phyloP scores from a whole-genome alignment of 2,113 vertebrate genomes.

The Stigmatopora nigra region DNA sequence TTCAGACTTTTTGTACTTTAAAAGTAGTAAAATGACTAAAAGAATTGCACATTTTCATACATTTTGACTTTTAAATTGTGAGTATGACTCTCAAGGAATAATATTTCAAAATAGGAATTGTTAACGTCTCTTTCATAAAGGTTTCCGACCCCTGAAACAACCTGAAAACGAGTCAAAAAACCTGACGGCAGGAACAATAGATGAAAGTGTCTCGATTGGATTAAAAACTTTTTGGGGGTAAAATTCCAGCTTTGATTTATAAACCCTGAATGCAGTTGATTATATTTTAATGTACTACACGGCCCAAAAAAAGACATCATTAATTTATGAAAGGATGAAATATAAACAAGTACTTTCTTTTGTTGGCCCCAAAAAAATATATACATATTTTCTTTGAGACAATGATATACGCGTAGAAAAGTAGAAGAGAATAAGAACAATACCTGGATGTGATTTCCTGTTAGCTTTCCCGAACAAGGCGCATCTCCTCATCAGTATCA shows the following conservation, averaged over 20 bases:
- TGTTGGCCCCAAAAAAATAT: neutral
- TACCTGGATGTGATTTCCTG: constrained; percentile 22
- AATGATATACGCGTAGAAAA: constrained; percentile 19
- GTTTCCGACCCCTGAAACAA: no score
- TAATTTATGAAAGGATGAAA: constrained; percentile 1
- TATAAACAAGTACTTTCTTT: neutral
- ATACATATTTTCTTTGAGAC: constrained; percentile 16
- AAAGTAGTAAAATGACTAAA: no score
- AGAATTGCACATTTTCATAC: no score
- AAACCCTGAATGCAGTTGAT: neutral
- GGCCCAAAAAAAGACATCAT: neutral
- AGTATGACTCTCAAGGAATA: no score
- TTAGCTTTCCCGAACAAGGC: constrained; percentile 36
- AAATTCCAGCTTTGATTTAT: neutral
- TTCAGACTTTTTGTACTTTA: no score
- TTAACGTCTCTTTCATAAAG: no score
- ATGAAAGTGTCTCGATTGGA: constrained; percentile 25
- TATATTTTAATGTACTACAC: neutral
- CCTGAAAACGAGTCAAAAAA: constrained; percentile 30
- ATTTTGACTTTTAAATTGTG: no score
- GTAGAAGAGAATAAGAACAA: constrained; percentile 18
- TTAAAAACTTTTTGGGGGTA: neutral
- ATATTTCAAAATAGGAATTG: no score
- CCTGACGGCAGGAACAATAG: constrained; percentile 19
- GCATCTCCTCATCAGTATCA: constrained; percentile 54